A percentile compares a stretch with the other conserved stretches of the same genome.
Evolutionary conservation across 2,888 invertebrate genomes (phyloP).

Genomic region (Syrista parreyssii): DNA sequence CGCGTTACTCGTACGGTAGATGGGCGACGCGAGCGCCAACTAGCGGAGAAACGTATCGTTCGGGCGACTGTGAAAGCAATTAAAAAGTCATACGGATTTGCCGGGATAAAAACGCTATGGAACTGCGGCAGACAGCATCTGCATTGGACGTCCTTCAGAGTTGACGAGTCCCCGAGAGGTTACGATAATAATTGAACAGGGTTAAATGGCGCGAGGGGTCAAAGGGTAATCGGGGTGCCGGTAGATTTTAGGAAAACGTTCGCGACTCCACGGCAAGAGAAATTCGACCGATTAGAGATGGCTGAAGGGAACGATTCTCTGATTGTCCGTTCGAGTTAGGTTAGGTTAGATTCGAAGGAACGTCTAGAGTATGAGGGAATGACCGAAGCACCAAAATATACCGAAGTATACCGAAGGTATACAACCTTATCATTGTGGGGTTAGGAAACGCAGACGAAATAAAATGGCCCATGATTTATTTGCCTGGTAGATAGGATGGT

Average conservation of each 20-base stretch:
- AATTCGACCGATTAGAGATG: neutral
- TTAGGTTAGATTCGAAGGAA: neutral
- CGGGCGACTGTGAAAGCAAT: constrained; percentile 4
- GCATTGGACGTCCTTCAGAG: neutral
- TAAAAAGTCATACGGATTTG: neutral
- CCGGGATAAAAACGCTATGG: neutral
- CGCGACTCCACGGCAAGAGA: neutral
- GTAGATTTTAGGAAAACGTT: neutral
- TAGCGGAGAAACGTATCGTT: constrained; percentile 8
- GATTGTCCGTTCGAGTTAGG: neutral
- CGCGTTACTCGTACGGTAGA: neutral
- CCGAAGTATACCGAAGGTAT: no score
- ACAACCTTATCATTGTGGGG: neutral
- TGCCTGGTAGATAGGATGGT: constrained; percentile 27
- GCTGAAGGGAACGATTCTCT: neutral
- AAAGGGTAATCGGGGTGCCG: neutral
- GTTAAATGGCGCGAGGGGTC: neutral
- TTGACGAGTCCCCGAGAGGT: neutral
- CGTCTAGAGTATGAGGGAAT: neutral
- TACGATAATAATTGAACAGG: neutral
- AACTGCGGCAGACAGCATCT: neutral
- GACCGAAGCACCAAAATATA: neutral
- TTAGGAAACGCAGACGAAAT: constrained; percentile 21
- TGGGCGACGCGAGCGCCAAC: neutral
- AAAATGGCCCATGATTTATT: constrained; percentile 36